Evolutionary conservation across 2,888 invertebrate genomes (phyloP), one percentile per base, ranked within the genome.

Genomic region (Plagodis dolabraria): DNA sequence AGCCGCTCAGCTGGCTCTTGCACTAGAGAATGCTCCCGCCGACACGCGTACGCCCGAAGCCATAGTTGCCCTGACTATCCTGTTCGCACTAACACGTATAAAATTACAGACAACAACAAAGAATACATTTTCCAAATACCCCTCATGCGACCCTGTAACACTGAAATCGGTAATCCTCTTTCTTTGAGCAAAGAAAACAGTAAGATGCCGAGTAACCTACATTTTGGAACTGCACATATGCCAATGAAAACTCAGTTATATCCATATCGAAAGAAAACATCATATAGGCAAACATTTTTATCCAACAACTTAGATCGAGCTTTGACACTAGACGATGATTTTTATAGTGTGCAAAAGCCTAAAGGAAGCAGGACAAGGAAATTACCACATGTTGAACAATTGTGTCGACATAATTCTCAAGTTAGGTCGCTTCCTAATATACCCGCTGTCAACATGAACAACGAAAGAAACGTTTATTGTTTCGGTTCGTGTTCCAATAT

Each of bases 51-150:
- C 63, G 79, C 83, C 71, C 76, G 86, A 67, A 88, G 85, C 68
- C 75, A 82, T 64, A 91, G 86, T 57, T 88, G 83, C 60, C 83
- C 88, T 42, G 87, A 90, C 70, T 80, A 85, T 61, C 76, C 82
- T 33, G 70, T 75, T 9, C 74, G 79, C 43, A 75, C 76, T 7
- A 80, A 85, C 64, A 82, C 85, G 2, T 86, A 85, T 58, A 87
- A 86, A 77, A 77, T 86, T 62, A 79, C 77, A 0, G 86, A 86
- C 47, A 80, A 82, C 53, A 70, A 71, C 43, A 78, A 73, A 65
- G 87, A 87, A 67, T 83, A 82, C 60, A 69, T 83, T 40, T 77
- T 83, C 42, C 81, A 85, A 69, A 71, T 84, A 36, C 72, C 69
- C 4, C 43, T 63, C n/a, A 53, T 65, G 48, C 60, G 53, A 48